Evolutionary conservation across 2,797 vertebrate species (phyloP).

Genomic region (Cynopterus sphinx): DNA sequence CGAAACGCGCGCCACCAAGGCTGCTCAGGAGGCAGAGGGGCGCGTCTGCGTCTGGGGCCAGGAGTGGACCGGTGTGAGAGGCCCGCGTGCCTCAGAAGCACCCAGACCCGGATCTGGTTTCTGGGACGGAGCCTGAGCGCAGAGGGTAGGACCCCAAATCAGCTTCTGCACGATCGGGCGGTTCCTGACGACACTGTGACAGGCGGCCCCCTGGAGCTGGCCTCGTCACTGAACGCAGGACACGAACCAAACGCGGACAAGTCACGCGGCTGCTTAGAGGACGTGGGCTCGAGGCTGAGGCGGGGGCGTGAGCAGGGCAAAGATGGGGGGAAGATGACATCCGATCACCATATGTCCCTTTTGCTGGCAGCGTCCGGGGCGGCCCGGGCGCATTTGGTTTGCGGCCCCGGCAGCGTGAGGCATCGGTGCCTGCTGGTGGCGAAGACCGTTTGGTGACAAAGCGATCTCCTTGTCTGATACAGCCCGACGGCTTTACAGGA

Average conservation of each 20-base stretch:
- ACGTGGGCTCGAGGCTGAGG: background rate
- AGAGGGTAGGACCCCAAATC: background rate
- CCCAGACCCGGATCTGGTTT: background rate
- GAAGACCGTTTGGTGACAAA: background rate
- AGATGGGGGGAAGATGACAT: background rate
- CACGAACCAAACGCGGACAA: background rate
- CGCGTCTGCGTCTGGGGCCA: background rate
- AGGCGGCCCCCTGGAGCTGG: background rate
- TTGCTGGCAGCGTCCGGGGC: background rate
- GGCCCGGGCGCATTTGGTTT: background rate
- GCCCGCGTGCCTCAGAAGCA: background rate
- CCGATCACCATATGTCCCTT: background rate
- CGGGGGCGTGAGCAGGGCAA: background rate
- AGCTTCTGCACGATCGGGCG: background rate
- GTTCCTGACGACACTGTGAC: rapidly evolving
- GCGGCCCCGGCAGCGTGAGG: background rate
- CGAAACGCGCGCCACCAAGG: conserved; percentile 50
- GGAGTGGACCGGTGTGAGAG: background rate
- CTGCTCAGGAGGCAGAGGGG: background rate
- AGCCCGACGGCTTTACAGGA: background rate
- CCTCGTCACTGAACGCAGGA: background rate
- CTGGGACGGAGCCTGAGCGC: background rate
- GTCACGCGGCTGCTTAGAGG: background rate
- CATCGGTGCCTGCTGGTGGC: rapidly evolving
- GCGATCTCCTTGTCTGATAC: background rate